Evolutionary conservation across 2,797 vertebrate genomes (phyloP).

Genomic region (Bradypodion pumilum): DNA sequence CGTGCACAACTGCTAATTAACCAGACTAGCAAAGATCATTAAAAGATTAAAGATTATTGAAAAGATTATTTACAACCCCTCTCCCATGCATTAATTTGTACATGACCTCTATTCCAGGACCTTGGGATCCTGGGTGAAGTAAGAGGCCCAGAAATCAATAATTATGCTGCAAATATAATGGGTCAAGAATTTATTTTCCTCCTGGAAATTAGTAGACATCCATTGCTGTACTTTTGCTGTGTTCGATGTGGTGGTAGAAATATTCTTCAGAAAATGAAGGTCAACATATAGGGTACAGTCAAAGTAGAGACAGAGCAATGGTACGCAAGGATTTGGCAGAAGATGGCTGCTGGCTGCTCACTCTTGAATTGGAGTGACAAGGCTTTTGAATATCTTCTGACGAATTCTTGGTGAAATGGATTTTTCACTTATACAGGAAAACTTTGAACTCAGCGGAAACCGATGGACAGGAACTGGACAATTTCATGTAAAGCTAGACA

Average conservation of each 20-base stretch:
- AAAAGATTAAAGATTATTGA: not conserved
- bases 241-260: not conserved
- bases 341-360: constrained; percentile 7
- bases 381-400: not conserved
- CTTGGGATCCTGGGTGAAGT: not conserved
- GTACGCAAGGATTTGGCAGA: constrained; percentile 12
- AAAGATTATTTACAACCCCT: not conserved
- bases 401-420: not conserved
- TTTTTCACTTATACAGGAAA: not conserved
- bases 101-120: not conserved
- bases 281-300: not conserved
- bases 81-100: not conserved
- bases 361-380: not conserved
- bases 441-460: not conserved
- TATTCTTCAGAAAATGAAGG: constrained; percentile 18
- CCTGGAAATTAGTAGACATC: not conserved
- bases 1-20: not conserved
- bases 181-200: not conserved
- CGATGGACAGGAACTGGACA: not conserved
- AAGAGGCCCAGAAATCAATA: not conserved
- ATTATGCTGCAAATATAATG: not conserved
- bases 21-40: not conserved
- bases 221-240: not conserved
- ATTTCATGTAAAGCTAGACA: not conserved
- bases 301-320: not conserved